Percentiles rank a stretch among this genome's conserved stretches.
Conservation (phyloP, 53 echinoderm and acorn worm genomes). For the Holothuria scabra region DNA sequence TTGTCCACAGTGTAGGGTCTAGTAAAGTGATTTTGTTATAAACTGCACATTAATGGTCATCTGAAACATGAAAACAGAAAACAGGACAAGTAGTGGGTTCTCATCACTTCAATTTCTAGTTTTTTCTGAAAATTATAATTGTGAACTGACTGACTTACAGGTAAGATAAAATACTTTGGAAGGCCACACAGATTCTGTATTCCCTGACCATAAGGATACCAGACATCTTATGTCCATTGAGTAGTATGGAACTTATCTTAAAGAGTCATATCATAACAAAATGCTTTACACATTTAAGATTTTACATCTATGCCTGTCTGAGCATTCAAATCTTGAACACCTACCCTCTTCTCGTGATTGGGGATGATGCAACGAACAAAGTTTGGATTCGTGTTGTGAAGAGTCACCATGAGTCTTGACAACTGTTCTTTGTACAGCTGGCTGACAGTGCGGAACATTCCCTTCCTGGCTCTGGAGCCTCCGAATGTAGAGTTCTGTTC, state of each 20-base stretch:
- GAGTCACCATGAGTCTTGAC: constrained; percentile 86
- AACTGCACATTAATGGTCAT: no score
- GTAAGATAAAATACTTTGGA: no score
- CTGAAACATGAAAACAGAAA: no score
- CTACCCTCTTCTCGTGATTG: constrained; percentile 97
- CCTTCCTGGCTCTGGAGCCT: constrained; percentile 76
- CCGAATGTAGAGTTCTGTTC: constrained; percentile 71
- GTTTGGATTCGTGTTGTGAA: constrained; percentile 97
- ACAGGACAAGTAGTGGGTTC: no score
- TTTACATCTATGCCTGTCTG: not conserved
- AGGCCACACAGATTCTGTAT: no score
- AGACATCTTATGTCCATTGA: no score
- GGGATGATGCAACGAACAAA: constrained; percentile 99
- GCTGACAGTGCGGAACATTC: constrained; percentile 98
- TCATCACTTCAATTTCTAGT: no score
- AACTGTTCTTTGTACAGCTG: constrained; percentile 99
- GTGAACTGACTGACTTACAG: no score
- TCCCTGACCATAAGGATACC: no score
- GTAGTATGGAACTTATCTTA: not conserved
- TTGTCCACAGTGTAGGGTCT: no score
- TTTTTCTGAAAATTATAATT: no score
- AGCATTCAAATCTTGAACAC: not conserved
- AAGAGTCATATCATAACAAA: not conserved
- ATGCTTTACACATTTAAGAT: not conserved
- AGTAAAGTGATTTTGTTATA: no score